Evolutionary conservation across 2,888 invertebrate species (phyloP), one percentile per base, ranked within the genome.

Genomic region (Scaeva pyrastri): DNA sequence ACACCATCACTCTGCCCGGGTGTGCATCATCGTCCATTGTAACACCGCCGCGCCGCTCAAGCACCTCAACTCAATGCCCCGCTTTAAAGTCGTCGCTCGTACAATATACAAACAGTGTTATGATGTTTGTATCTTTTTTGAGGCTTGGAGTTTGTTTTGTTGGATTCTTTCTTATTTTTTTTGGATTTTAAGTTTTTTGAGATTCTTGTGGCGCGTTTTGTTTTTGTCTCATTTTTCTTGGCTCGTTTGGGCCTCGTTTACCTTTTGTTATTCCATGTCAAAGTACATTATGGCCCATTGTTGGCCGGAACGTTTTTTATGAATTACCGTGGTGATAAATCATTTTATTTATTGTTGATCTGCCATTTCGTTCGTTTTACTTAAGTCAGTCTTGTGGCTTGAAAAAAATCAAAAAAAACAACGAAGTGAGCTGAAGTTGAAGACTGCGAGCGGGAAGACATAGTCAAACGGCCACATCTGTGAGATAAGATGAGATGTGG

Each of bases 291-390:
- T 89, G 89, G 72, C 78, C 85, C 84, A 89, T 89, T 89, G 89
- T 89, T 89, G 79, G 73, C 74, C 74, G 80, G 83, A 86, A 86
- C 74, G 86, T 86, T 89, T 88, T 89, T 89, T 60, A 89, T 89
- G 89, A 89, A 89, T 89, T 89, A 88, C 88, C 87, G 88, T 79
- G 88, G 89, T 89, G 89, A 89, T 89, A 89, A 89, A 89, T 89
- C 89, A 89, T 88, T 88, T 88, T 84, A 88, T 89, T 89, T 86
- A 86, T 86, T 86, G 86, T 88, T 88, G 85, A 88, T 88, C 86
- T 86, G 86, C 86, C 86, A 86, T 86, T 86, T 86, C 77, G 86
- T 86, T 86, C 82, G 74, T 86, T 82, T 86, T 74, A 82, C 82
- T 73, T 72, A 71, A 56, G 78, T 70, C 83, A 64, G 62, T 74